Evolutionary conservation across 2,888 invertebrate species (phyloP).

Genomic region (Phania funesta): DNA sequence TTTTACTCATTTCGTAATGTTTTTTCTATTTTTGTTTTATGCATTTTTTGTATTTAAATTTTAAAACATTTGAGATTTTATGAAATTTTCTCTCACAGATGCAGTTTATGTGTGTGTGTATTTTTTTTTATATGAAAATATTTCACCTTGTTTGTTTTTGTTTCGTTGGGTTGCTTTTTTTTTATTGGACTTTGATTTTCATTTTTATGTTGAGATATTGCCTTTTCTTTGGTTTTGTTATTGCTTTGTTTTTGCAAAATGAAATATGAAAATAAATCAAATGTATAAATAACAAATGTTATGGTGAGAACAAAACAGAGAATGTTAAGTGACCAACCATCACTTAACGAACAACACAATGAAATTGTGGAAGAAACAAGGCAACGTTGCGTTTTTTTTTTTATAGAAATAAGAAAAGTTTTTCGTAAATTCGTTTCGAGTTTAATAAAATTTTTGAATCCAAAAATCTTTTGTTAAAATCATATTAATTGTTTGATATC

Average conservation of each 20-base stretch:
- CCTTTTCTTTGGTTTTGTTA: slow-evolving; percentile 7
- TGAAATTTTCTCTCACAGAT: not conserved
- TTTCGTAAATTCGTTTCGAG: not conserved
- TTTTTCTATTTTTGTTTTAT: not conserved
- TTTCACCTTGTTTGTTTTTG: slow-evolving; percentile 57
- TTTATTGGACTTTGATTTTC: slow-evolving; percentile 41
- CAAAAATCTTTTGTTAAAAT: too few relatives aligned
- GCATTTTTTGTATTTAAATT: not conserved
- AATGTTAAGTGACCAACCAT: slow-evolving; percentile 44
- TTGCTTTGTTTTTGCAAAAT: slow-evolving; percentile 35
- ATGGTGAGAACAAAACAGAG: slow-evolving; percentile 43
- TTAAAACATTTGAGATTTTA: slow-evolving; percentile 12
- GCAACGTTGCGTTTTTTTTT: slow-evolving; percentile 42
- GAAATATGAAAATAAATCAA: slow-evolving; percentile 49
- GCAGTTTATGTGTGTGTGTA: not conserved
- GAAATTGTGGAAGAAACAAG: slow-evolving; percentile 31
- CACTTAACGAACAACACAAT: slow-evolving; percentile 37
- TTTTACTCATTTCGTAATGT: slow-evolving; percentile 21
- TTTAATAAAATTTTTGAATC: not conserved
- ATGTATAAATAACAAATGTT: slow-evolving; percentile 46
- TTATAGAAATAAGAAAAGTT: not conserved
- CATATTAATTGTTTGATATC: too few relatives aligned
- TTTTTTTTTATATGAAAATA: slow-evolving; percentile 21
- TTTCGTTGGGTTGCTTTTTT: slow-evolving; percentile 21
- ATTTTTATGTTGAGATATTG: not conserved